Base-by-base conservation (phyloP, 2,113 vertebrate species). In the Atractosteus spatula region DNA sequence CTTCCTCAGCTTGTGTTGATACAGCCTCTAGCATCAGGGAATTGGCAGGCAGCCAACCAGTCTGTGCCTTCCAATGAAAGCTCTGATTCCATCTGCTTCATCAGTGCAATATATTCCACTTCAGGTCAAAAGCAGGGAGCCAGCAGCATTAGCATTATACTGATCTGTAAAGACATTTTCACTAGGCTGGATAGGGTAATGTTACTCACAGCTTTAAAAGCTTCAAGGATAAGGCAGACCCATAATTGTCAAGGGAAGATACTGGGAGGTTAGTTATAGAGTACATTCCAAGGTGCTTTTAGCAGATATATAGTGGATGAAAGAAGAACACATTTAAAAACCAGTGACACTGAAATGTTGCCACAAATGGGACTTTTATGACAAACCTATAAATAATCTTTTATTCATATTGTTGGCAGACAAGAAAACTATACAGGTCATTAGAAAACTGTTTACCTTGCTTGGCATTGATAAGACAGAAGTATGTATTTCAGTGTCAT, bases 151-250 rank as follows among this genome's bases (percentile, higher is more conserved):
- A 93, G 89, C 89, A 89, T 93, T 86, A 90, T 88, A 82, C 85
- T 92, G 91, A 94, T 92, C 89, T 92, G 90, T 89, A 90, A 90
- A 89, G 91, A 93, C 89, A 83, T 93, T 94, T 91, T 91, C 88
- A 80, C 89, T 84, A 84, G 84, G 82, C 85, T 84, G 87, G 88
- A 92, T 89, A 89, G 88, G 89, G 84, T 91, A 91, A 89, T 89
- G 87, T 93, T 93, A 90, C 88, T 84, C 66, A 76, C 81, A 83
- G 83, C 86, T 89, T 88, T 89, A 88, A 90, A 89, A 86, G 87
- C 87, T 87, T 85, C 6, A 0, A 77, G 88, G 86, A 85, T 86
- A 80, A 86, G 82, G 74, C 89, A 71, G 77, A 77, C 73, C 68
- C 59, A 82, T 88, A 84, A 92, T 86, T 88, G 84, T 80, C 86